Evolutionary conservation across 2,113 vertebrate species (phyloP), one percentile per base, ranked within the genome.

Genomic region (Strigops habroptila): DNA sequence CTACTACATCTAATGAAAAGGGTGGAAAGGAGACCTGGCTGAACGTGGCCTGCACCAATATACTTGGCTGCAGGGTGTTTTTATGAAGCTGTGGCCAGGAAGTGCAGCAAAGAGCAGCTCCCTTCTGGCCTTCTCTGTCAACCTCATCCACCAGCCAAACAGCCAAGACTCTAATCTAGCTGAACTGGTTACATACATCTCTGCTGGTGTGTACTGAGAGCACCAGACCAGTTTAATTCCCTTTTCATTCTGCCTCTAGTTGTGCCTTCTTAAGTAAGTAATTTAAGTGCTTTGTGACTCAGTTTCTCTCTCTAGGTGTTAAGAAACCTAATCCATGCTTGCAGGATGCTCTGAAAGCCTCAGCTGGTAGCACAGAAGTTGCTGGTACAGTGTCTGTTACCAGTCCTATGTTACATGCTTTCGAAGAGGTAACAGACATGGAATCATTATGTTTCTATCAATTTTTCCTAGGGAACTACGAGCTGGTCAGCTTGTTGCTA

Each of bases 401-500:
- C 60, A 71, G 18, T 10, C 14, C 64, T 24, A 3, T 3, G 33
- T 14, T 57, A 18, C 0, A 0, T 19, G 33, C 52, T 67, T 76
- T 39, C 70, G 49, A 4, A 65, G n/a, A 64, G n/a, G 22, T n/a
- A 22, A 23, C 0, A 16, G 37, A 22, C 9, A 1, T 7, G 39
- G 35, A 57, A 46, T 52, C 41, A 19, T 41, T 62, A 15, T 19
- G 6, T 93, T 92, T 18, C 31, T 91, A 31, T 43, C 13, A 1
- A 3, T 83, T 91, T 71, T 93, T 65, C 62, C 71, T 35, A 99
- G 99, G 99, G 43, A 99, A 99, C 97, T 99, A 99, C 0, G 99
- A 99, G 97, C 96, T 99, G 98, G 99, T 99, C 82, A 99, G 98
- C 94, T 90, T 99, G 91, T 76, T 99, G 49, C 97, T 99, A 33